Base-by-base conservation (phyloP, 2,888 invertebrate species). In the Callyntrura guangdongensis region DNA sequence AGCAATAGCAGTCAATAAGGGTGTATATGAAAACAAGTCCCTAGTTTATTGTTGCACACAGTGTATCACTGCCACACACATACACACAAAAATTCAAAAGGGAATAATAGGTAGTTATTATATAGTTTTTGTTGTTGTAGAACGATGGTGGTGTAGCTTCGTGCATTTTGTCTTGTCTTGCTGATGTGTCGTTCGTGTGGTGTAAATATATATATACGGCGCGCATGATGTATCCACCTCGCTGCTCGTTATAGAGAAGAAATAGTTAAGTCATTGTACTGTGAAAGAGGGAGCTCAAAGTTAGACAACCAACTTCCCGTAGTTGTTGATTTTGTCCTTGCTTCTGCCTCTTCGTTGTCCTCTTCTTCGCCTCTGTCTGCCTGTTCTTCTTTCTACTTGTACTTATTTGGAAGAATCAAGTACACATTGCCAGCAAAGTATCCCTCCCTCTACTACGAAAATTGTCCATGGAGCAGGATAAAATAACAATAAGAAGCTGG, bases 241-340 rank as follows among this genome's bases (percentile, higher is more conserved):
- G 36, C 36, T 36, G 36, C 36, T 36, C 36, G 36, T 36, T 36
- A 36, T 36, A 67, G 9, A 67, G 9, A 20, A 45, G 45, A 72
- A 45, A 17, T 17, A 5, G 27, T 45, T 22, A 36, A 45, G 72
- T 72, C 72, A 47, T 72, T 72, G 72, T 77, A 77, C 56, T 79
- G 56, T 79, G 59, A 79, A 56, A 79, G 79, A 79, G 79, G 79
- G 56, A 79, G 53, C 59, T 36, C 56, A 79, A 79, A 79, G 79
- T 79, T 79, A 56, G 56, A 79, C 77, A 53, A 79, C 79, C n/a
- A 56, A 14, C 79, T 25, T 79, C 17, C 59, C 79, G 56, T 79
- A n/a, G 53, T 59, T 59, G 79, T 79, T 59, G 79, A 56, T 79
- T 79, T 79, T 49, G 47, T 77, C 77, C 53, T 56, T 56, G 79